Evolutionary conservation across 2,888 invertebrate genomes (phyloP).

Genomic region (Abscondita cerata): DNA sequence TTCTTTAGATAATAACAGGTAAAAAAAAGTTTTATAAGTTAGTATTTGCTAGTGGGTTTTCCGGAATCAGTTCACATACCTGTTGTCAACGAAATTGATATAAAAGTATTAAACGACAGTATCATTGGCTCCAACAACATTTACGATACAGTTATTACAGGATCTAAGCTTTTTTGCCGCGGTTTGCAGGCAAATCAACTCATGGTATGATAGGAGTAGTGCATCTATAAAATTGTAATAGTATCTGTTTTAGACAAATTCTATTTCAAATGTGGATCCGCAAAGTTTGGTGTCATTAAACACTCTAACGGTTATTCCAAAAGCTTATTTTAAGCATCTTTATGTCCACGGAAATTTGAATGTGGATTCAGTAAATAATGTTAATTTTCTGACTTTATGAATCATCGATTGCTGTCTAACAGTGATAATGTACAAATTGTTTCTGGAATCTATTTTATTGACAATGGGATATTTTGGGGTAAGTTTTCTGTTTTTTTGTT

Average conservation of each 20-base stretch:
- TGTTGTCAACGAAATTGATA: slow-evolving; percentile 44
- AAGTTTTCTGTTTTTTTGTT: no score
- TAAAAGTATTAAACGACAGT: slow-evolving; percentile 42
- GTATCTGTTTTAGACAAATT: slow-evolving; percentile 41
- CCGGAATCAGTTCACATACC: slow-evolving; percentile 38
- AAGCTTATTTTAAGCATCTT: slow-evolving; percentile 47
- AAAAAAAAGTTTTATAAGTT: slow-evolving; percentile 46
- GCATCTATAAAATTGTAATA: no score
- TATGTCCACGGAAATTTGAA: slow-evolving; percentile 46
- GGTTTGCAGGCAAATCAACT: slow-evolving; percentile 49
- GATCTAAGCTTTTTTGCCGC: slow-evolving; percentile 50
- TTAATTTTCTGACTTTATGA: slow-evolving; percentile 47
- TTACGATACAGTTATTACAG: slow-evolving; percentile 41
- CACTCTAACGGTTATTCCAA: slow-evolving; percentile 43
- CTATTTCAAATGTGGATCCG: slow-evolving; percentile 44
- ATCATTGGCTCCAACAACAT: slow-evolving; percentile 45
- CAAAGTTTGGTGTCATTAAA: slow-evolving; percentile 48
- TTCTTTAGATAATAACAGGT: slow-evolving; percentile 46
- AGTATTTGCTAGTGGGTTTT: slow-evolving; percentile 29
- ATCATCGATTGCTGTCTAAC: slow-evolving; percentile 46
- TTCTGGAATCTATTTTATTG: slow-evolving; percentile 47
- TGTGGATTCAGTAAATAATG: slow-evolving; percentile 46
- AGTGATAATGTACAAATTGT: slow-evolving; percentile 41
- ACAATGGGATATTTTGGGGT: slow-evolving; percentile 46
- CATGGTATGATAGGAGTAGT: slow-evolving; percentile 46